These are phyloP conservation scores for Progne subis DNA, from an alignment of 2,113 vertebrate species.

Conservation along the genomic window DNA sequence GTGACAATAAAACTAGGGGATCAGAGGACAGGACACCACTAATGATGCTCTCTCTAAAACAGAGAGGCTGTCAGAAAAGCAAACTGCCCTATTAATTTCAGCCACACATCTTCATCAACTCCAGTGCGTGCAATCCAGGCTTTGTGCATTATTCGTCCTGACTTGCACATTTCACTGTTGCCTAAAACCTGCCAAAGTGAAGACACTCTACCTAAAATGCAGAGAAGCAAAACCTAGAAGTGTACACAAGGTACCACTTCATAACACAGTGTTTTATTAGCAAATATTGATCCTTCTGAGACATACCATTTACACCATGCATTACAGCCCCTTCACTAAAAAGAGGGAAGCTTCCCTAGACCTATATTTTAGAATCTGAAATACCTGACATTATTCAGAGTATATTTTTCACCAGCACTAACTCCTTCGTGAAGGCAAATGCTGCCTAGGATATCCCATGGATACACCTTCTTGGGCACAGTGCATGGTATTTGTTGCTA, in stretches of 20 bases:
- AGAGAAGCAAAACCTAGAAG: background rate
- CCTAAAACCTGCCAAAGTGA: background rate
- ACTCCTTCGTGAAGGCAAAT: background rate
- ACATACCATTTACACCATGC: background rate
- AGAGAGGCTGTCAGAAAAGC: background rate
- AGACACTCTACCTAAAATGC: background rate
- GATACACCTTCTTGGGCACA: background rate
- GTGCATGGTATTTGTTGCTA: background rate
- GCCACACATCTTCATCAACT: background rate
- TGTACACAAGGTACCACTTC: background rate
- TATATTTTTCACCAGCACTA: background rate
- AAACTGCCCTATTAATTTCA: background rate
- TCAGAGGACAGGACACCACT: background rate
- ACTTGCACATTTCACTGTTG: background rate
- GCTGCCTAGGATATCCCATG: background rate
- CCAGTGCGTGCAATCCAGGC: accelerated
- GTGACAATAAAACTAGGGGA: background rate
- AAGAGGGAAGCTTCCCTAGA: background rate
- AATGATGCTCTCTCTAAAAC: background rate
- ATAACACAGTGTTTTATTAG: background rate
- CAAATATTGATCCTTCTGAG: background rate
- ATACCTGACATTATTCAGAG: background rate
- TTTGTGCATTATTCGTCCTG: background rate
- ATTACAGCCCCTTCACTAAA: background rate
- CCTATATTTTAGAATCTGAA: background rate